Percentiles rank a stretch among this genome's conserved stretches.
Conservation (phyloP, 2,888 invertebrate species). For the Bellardia pandia region DNA sequence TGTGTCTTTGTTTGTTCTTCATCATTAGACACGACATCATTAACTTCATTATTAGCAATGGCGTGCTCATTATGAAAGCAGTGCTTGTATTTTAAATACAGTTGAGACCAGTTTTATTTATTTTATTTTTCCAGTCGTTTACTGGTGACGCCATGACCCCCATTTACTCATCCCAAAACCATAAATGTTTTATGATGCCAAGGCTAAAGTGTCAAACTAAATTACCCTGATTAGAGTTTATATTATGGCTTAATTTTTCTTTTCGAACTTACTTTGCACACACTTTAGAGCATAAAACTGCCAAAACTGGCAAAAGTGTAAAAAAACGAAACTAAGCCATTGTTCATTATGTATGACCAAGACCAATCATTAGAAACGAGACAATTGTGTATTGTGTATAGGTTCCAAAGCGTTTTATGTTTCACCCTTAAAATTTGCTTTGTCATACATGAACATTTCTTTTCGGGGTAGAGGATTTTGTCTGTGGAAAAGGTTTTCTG, state of each 20-base stretch:
- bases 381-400: slow-evolving; percentile 17
- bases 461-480: neutral
- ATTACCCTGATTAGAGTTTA: slow-evolving; percentile 60
- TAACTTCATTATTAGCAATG: slow-evolving; percentile 8
- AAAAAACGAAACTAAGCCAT: slow-evolving; percentile 8
- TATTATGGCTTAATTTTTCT: slow-evolving; percentile 15
- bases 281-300: slow-evolving; percentile 15
- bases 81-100: slow-evolving; percentile 52
- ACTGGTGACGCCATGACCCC: slow-evolving; percentile 32
- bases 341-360: slow-evolving; percentile 57
- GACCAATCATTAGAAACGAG: slow-evolving; percentile 56
- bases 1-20: neutral
- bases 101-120: slow-evolving; percentile 44
- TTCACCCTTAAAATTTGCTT: slow-evolving; percentile 58
- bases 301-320: neutral
- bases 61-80: slow-evolving; percentile 25
- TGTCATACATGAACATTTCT: slow-evolving; percentile 44
- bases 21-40: neutral
- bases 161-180: slow-evolving; percentile 31
- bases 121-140: slow-evolving; percentile 2
- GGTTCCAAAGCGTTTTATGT: slow-evolving; percentile 27
- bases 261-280: neutral
- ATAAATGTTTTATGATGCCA: slow-evolving; percentile 45
- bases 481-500: slow-evolving; percentile 8
- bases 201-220: slow-evolving; percentile 65